phyloP scores from a whole-genome alignment of 2,113 vertebrate species.

The zebrafish (Danio rerio) region GRCz12tu NC_133192.1:40907501-40908000 shows the following conservation, averaged over 20 bases:
- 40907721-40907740: too few relatives aligned
- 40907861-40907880: not conserved
- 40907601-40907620: not conserved
- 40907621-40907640: too few relatives aligned
- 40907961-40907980: not conserved
- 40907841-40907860: not conserved
- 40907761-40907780: not conserved
- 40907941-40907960: not conserved
- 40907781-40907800: too few relatives aligned
- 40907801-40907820: not conserved
- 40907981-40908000: not conserved
- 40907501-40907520: too few relatives aligned
- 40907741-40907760: not conserved
- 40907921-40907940: not conserved
- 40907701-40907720: too few relatives aligned
- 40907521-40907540: too few relatives aligned
- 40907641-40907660: too few relatives aligned
- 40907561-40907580: not conserved
- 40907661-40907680: too few relatives aligned
- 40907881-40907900: not conserved
- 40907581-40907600: not conserved
- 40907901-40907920: not conserved
- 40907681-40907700: too few relatives aligned
- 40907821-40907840: not conserved
- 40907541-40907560: too few relatives aligned